Conservation (phyloP, 2,888 invertebrate species). For the Patella depressa region DNA sequence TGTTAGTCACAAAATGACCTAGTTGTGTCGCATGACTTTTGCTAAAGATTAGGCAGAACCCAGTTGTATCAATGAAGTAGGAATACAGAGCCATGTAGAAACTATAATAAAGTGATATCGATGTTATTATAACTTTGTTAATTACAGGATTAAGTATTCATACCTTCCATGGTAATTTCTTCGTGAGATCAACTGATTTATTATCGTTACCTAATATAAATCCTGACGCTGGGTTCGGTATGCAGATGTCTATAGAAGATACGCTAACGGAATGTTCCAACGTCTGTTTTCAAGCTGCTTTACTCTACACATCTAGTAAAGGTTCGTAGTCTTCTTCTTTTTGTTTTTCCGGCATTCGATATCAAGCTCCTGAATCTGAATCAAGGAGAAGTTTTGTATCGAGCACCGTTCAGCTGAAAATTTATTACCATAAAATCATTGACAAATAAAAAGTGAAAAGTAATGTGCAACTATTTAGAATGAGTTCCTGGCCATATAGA, state of each 20-base stretch:
- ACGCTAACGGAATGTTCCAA: constrained; percentile 71
- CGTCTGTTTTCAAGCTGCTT: constrained; percentile 97
- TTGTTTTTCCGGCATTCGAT: no score
- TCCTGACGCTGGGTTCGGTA: constrained; percentile 97
- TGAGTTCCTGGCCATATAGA: no score
- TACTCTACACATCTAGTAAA: constrained; percentile 95
- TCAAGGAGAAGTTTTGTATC: no score
- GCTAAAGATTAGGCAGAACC: no score
- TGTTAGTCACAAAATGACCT: no score
- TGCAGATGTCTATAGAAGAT: constrained; percentile 97
- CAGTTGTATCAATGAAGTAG: no score
- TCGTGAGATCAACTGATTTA: constrained; percentile 96
- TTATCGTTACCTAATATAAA: constrained; percentile 96
- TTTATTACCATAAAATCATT: no score
- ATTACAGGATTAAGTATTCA: constrained; percentile 88
- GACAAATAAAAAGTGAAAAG: no score
- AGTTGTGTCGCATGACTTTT: no score
- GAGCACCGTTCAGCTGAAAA: no score
- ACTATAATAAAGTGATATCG: background rate
- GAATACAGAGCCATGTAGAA: background rate
- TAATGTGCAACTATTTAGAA: no score
- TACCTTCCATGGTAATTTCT: constrained; percentile 99
- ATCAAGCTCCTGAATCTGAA: no score
- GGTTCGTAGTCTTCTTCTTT: constrained; percentile 72
- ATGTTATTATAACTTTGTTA: background rate